Percentiles rank a stretch among this genome's conserved stretches.
phyloP scores from a whole-genome alignment of 2,888 invertebrate species.

The Drosophila greeni region DNA sequence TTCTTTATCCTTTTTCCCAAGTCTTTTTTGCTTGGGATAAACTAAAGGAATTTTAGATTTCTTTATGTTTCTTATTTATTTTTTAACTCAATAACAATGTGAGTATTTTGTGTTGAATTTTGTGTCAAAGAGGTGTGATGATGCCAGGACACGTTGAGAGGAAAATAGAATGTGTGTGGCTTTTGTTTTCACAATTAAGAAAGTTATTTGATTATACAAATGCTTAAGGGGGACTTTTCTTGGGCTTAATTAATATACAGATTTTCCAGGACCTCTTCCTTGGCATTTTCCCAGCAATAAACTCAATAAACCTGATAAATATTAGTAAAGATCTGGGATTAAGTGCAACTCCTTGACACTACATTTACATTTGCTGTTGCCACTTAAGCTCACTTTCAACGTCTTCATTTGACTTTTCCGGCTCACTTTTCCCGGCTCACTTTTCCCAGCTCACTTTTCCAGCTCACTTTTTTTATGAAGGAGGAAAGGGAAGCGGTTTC shows the following conservation, averaged over 20 bases:
- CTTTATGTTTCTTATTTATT: background rate
- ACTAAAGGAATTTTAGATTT: background rate
- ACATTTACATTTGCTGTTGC: slow-evolving; percentile 7
- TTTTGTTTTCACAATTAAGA: background rate
- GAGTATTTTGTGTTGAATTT: background rate
- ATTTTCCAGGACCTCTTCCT: background rate
- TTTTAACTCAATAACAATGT: background rate
- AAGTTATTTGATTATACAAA: background rate
- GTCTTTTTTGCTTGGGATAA: background rate
- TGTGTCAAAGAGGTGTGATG: background rate
- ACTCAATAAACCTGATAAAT: background rate
- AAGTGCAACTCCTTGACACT: background rate
- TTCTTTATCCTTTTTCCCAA: no score
- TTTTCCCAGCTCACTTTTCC: no score
- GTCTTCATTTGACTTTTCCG: slow-evolving; percentile 38
- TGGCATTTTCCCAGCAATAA: background rate
- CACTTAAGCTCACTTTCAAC: slow-evolving; percentile 32
- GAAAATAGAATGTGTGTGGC: background rate
- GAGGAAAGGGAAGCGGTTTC: no score
- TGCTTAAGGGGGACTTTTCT: background rate
- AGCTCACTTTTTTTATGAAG: no score
- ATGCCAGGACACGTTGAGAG: background rate
- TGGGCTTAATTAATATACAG: background rate
- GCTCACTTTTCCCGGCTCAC: no score
- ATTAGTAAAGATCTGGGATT: background rate